Conservation (phyloP, 1,140 invertebrate genomes). For the Brachionus rotundiformis region DNA sequence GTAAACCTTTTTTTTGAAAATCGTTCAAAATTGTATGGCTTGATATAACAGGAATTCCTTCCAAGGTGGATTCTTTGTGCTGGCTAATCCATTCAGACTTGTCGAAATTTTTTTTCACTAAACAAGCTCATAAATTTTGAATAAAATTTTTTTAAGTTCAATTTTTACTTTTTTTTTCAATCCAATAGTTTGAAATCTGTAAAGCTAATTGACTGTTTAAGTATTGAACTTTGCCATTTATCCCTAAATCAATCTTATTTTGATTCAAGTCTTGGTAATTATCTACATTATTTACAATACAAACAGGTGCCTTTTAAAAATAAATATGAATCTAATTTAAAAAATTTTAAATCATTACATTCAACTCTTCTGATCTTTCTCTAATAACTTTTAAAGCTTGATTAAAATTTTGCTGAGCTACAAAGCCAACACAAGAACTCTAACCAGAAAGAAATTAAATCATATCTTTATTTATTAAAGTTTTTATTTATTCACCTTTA, state of each 20-base stretch:
- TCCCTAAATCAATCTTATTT: slow-evolving; percentile 17
- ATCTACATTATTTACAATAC: slow-evolving; percentile 36
- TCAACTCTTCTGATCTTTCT: slow-evolving; percentile 18
- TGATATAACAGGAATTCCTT: not conserved
- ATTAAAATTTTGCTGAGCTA: not conserved
- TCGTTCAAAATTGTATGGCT: not conserved
- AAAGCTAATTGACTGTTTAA: slow-evolving; percentile 18
- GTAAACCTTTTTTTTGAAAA: slow-evolving; percentile 4
- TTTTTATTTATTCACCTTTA: slow-evolving; percentile 71
- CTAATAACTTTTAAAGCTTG: slow-evolving; percentile 35
- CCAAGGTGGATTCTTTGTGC: not conserved
- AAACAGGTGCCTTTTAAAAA: slow-evolving; percentile 32
- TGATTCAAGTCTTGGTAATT: not conserved
- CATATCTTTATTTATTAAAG: not conserved
- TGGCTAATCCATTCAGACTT: slow-evolving; percentile 9
- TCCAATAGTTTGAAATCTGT: slow-evolving; percentile 38
- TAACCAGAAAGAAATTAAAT: not conserved
- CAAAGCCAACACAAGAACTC: slow-evolving; percentile 19
- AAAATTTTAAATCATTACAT: not conserved
- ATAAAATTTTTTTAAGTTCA: not conserved
- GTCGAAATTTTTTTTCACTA: slow-evolving; percentile 18
- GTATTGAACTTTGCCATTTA: slow-evolving; percentile 44
- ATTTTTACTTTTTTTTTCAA: not conserved
- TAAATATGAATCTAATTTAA: not conserved
- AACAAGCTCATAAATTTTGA: not conserved